These are phyloP conservation scores for Pluvialis apricaria DNA, from an alignment of 2,113 vertebrate genomes.

Conservation along the genomic window DNA sequence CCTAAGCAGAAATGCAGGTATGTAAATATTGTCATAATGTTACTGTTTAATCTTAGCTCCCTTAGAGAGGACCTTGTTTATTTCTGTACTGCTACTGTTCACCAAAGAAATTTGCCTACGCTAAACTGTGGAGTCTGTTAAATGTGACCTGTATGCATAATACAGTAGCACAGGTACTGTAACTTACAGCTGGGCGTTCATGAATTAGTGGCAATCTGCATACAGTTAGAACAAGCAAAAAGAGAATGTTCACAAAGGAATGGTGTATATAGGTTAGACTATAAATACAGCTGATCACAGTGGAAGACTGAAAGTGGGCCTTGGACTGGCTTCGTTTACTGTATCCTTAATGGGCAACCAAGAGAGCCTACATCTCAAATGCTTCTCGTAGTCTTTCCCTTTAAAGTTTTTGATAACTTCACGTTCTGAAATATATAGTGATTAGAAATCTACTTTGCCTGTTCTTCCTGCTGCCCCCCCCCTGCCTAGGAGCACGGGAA, in stretches of 20 bases:
- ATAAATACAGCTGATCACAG: background rate
- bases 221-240: background rate
- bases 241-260: background rate
- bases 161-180: background rate
- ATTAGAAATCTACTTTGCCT: background rate
- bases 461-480: background rate
- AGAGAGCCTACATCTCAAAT: background rate
- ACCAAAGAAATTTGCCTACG: background rate
- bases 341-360: background rate
- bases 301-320: background rate
- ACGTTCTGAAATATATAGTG: background rate
- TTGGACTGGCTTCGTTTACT: background rate
- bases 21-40: slow-evolving; percentile 36
- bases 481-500: slow-evolving; percentile 55
- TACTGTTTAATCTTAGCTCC: slow-evolving; percentile 37
- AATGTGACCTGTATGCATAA: background rate
- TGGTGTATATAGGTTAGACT: background rate
- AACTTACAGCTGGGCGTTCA: background rate
- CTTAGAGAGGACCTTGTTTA: background rate
- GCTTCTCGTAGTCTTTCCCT: background rate
- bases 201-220: background rate
- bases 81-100: background rate
- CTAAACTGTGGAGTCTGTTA: background rate
- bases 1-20: background rate
- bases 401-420: background rate